A percentile compares a stretch with the other conserved stretches of the same genome.
phyloP scores from a whole-genome alignment of 2,888 invertebrate genomes.

The Halocaridina rubra region DNA sequence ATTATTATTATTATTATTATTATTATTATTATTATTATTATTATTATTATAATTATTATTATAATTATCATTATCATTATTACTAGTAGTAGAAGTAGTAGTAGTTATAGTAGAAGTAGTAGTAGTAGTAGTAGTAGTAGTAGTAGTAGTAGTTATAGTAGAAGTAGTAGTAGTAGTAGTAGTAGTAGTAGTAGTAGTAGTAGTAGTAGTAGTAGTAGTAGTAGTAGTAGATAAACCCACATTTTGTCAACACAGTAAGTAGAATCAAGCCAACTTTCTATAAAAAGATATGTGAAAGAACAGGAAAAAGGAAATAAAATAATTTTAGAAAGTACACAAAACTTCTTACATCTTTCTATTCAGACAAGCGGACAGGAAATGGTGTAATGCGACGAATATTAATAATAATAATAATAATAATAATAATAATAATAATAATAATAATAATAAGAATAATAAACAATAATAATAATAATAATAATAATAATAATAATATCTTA shows the following conservation, averaged over 20 bases:
- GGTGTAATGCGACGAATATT: no score
- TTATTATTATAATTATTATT: no score
- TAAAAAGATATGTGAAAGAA: not conserved
- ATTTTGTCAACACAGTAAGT: no score
- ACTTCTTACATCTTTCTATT: no score
- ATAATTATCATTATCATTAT: no score
- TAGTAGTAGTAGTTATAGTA: not conserved
- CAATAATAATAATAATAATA: no score
- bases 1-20: no score
- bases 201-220: not conserved
- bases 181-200: not conserved
- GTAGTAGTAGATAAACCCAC: not conserved
- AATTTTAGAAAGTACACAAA: not conserved
- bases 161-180: not conserved
- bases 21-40: no score
- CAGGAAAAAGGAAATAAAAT: not conserved
- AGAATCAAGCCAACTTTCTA: no score
- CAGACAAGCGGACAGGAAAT: not conserved
- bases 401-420: not conserved
- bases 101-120: not conserved
- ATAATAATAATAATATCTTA: not conserved
- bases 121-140: constrained; percentile 8
- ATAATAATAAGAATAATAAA: no score
- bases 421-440: not conserved
- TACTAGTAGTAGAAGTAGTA: not conserved